Evolutionary conservation across 2,113 vertebrate species (phyloP).

Genomic region (Apodemus speciosus): DNA sequence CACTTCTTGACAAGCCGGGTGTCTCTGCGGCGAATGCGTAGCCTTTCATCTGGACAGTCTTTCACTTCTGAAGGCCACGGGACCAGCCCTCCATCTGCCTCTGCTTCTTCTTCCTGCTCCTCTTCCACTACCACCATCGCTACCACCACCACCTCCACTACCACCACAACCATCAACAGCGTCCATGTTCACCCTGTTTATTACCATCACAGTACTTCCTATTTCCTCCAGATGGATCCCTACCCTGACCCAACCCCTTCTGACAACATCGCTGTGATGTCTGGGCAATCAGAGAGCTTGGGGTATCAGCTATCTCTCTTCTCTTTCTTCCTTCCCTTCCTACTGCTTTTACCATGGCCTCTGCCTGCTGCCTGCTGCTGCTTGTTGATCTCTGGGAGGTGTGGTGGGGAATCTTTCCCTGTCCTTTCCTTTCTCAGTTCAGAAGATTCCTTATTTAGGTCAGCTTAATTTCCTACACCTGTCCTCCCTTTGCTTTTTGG

Average conservation of each 20-base stretch:
- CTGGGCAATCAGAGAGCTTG: constrained; percentile 87
- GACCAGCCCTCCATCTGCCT: constrained; percentile 84
- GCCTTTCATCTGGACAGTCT: constrained; percentile 91
- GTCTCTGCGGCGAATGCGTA: constrained; percentile 89
- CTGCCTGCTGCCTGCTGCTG: constrained; percentile 73
- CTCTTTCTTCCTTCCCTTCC: constrained; percentile 69
- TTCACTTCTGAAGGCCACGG: constrained; percentile 87
- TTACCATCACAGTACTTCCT: constrained; percentile 90
- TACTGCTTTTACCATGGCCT: constrained; percentile 58
- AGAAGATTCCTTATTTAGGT: constrained; percentile 19
- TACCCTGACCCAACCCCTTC: constrained; percentile 91
- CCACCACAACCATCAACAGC: constrained; percentile 83
- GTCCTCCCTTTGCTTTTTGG: constrained; percentile 43
- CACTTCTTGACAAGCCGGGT: constrained; percentile 86
- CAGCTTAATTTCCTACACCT: constrained; percentile 28
- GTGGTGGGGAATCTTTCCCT: constrained; percentile 29
- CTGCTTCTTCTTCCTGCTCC: constrained; percentile 78
- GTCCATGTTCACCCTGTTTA: constrained; percentile 86
- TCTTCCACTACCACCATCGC: constrained; percentile 81
- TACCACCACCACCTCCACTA: constrained; percentile 80
- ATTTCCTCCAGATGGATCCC: constrained; percentile 95
- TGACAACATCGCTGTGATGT: constrained; percentile 88
- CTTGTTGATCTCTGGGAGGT: constrained; percentile 47
- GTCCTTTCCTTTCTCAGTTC: constrained; percentile 41
- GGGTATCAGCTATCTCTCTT: constrained; percentile 90